Evolutionary conservation across 2,888 invertebrate species (phyloP).

Genomic region (Dusona sp.): DNA sequence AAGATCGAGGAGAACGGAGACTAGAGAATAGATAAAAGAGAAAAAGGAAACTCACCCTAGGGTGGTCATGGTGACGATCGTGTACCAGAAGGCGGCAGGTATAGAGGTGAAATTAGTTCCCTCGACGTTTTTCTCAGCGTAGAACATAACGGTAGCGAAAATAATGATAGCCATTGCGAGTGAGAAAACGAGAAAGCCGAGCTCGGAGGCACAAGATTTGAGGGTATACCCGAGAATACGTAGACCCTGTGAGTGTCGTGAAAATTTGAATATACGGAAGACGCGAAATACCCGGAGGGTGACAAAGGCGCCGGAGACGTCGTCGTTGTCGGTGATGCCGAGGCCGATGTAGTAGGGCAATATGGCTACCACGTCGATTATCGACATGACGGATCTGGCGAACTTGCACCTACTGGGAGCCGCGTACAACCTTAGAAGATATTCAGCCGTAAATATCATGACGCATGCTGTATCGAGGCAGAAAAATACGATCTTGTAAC

Average conservation of each 20-base stretch:
- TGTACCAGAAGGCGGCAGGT: slow-evolving; percentile 99
- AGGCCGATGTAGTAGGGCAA: slow-evolving; percentile 99
- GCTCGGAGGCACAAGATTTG: slow-evolving; percentile 99
- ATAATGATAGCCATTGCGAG: slow-evolving; percentile 99
- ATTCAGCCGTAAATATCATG: slow-evolving; percentile 99
- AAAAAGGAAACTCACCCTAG: slow-evolving; percentile 93
- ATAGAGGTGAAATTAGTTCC: slow-evolving; percentile 99
- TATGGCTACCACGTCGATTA: slow-evolving; percentile 99
- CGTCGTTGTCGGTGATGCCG: slow-evolving; percentile 98
- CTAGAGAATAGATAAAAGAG: background rate
- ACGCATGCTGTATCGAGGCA: slow-evolving; percentile 99
- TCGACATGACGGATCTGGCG: slow-evolving; percentile 99
- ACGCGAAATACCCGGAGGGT: slow-evolving; percentile 99
- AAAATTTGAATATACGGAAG: slow-evolving; percentile 99
- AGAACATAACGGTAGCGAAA: slow-evolving; percentile 99
- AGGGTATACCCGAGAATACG: slow-evolving; percentile 99
- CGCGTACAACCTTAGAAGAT: slow-evolving; percentile 96
- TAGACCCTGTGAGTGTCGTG: slow-evolving; percentile 99
- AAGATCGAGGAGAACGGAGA: background rate
- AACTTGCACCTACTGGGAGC: slow-evolving; percentile 99
- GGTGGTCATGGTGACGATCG: slow-evolving; percentile 99
- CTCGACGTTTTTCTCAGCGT: slow-evolving; percentile 99
- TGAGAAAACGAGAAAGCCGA: slow-evolving; percentile 99
- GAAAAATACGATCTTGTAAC: slow-evolving; percentile 99
- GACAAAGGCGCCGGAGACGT: slow-evolving; percentile 99